A percentile compares a stretch with the other conserved stretches of the same genome.
phyloP scores from a whole-genome alignment of 2,888 invertebrate species.

The Eupithecia dodoneata region DNA sequence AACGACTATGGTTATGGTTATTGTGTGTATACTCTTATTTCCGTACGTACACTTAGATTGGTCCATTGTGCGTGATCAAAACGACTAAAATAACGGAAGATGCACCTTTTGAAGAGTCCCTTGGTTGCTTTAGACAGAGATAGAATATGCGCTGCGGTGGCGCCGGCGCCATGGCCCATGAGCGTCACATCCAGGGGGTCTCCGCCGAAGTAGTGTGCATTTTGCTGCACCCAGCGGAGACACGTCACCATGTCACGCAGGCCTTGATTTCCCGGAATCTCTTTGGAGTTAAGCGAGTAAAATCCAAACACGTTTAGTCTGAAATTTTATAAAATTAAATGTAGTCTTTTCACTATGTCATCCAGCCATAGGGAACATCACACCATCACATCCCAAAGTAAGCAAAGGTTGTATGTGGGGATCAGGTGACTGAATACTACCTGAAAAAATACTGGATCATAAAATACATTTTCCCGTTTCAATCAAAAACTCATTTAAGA shows the following conservation, averaged over 20 bases:
- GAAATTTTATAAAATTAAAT: background rate
- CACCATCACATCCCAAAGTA: background rate
- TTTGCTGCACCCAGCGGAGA: conserved; percentile 65
- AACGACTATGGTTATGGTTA: no score
- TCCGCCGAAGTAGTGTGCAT: conserved; percentile 65
- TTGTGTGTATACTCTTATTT: no score
- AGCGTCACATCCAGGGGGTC: conserved; percentile 64
- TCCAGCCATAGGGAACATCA: background rate
- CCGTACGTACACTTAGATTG: no score
- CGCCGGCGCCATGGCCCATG: conserved; percentile 69
- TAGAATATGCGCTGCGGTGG: conserved; percentile 57
- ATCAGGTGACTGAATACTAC: background rate
- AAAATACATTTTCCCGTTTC: background rate
- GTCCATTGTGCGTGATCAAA: no score
- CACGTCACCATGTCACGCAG: conserved; percentile 64
- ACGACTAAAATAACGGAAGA: no score
- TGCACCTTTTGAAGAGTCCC: conserved; percentile 8
- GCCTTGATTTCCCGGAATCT: conserved; percentile 69
- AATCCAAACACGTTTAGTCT: conserved; percentile 43
- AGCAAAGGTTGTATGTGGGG: background rate
- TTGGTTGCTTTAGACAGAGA: conserved; percentile 56
- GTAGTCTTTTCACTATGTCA: background rate
- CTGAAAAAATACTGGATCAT: background rate
- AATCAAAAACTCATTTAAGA: background rate
- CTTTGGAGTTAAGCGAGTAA: conserved; percentile 51